Evolutionary conservation across 2,888 invertebrate species (phyloP).

Genomic region (Melipona bicolor): DNA sequence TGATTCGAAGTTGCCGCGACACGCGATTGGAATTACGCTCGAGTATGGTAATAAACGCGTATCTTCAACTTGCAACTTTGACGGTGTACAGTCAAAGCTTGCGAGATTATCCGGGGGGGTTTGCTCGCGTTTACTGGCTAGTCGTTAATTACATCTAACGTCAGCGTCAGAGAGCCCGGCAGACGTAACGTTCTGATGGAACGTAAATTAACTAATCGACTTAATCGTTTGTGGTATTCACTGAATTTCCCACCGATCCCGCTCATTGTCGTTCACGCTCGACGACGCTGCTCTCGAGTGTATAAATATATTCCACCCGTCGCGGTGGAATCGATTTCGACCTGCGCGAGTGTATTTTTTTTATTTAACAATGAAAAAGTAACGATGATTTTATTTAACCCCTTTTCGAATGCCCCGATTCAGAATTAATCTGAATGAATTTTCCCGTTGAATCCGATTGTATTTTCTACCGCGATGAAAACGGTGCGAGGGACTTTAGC

Average conservation of each 20-base stretch:
- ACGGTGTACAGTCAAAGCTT: conserved; percentile 16
- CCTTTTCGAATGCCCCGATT: no score
- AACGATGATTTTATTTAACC: no score
- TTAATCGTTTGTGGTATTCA: conserved; percentile 53
- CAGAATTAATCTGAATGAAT: no score
- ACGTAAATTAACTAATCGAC: conserved; percentile 74
- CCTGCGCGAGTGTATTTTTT: no score
- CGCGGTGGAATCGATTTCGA: no score
- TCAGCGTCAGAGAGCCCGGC: conserved; percentile 57
- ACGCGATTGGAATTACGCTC: conserved; percentile 2
- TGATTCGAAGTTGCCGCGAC: background rate
- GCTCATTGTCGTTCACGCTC: conserved; percentile 5
- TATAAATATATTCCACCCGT: no score
- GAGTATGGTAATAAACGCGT: conserved; percentile 23
- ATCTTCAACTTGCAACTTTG: conserved; percentile 33
- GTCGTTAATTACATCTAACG: conserved; percentile 73
- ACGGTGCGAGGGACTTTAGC: no score
- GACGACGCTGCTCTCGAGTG: no score
- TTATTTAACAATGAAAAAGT: no score
- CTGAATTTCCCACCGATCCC: conserved; percentile 34
- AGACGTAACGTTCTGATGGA: conserved; percentile 62
- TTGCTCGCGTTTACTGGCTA: conserved; percentile 59
- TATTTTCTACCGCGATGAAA: no score
- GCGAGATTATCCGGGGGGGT: conserved; percentile 43
- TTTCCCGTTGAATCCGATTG: no score